phyloP scores from a whole-genome alignment of 2,888 invertebrate genomes.

The Ennomos erosarius region DNA sequence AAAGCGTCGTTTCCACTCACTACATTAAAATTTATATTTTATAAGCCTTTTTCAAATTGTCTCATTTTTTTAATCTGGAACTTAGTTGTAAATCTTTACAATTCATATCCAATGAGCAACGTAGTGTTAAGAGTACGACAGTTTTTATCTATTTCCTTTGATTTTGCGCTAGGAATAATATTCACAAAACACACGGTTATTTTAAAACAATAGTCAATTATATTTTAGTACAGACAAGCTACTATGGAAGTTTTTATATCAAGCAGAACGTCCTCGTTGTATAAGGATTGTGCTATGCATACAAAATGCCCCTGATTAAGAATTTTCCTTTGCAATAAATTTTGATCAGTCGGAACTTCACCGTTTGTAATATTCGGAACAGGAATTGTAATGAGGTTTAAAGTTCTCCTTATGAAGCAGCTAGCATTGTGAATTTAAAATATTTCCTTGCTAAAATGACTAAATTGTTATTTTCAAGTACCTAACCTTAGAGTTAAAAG shows the following conservation, averaged over 20 bases:
- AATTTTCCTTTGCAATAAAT: conserved; percentile 14
- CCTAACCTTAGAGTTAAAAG: too few relatives aligned
- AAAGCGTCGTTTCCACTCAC: too few relatives aligned
- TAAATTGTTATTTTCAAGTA: too few relatives aligned
- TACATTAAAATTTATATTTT: too few relatives aligned
- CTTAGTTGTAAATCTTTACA: too few relatives aligned
- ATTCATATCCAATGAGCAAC: too few relatives aligned
- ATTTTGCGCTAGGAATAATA: not conserved
- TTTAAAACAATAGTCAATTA: conserved; percentile 8
- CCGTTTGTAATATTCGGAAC: not conserved
- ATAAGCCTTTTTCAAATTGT: too few relatives aligned
- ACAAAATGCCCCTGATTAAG: conserved; percentile 5
- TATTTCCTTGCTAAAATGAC: too few relatives aligned
- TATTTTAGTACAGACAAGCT: not conserved
- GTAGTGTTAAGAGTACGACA: too few relatives aligned
- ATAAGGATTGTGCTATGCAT: not conserved
- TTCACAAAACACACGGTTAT: not conserved
- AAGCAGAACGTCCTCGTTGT: conserved; percentile 4
- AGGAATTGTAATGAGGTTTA: not conserved
- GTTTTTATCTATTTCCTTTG: not conserved
- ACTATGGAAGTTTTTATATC: conserved; percentile 15
- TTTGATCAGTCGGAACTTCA: conserved; percentile 10
- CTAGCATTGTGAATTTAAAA: too few relatives aligned
- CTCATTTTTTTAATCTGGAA: too few relatives aligned
- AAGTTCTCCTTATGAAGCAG: too few relatives aligned